phyloP scores from a whole-genome alignment of 1,140 invertebrate species.

The Hypsibius dujardini region DNA sequence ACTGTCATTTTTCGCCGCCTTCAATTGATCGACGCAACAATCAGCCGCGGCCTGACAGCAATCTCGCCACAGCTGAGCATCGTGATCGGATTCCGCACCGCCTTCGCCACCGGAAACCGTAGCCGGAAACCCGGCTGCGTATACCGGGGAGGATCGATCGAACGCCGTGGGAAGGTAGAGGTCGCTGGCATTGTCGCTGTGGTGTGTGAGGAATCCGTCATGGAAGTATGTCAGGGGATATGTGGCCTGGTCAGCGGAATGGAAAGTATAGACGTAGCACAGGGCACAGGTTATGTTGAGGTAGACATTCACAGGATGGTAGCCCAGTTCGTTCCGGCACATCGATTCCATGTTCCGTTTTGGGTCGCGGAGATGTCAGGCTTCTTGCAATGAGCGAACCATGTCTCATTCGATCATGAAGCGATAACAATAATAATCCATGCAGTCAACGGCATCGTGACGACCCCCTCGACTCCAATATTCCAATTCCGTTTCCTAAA shows the following conservation, averaged over 20 bases:
- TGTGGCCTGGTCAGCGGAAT: neutral
- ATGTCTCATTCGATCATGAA: too few relatives aligned
- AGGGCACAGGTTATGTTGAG: neutral
- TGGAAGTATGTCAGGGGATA: neutral
- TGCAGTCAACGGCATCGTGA: too few relatives aligned
- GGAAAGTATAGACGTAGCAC: slow-evolving; percentile 9
- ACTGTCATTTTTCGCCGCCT: neutral
- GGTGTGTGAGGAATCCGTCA: neutral
- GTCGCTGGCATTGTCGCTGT: neutral
- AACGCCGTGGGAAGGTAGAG: neutral
- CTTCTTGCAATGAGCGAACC: too few relatives aligned
- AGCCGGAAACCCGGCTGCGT: neutral
- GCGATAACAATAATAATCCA: too few relatives aligned
- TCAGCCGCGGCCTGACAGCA: slow-evolving; percentile 3
- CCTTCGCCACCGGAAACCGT: neutral
- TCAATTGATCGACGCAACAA: neutral
- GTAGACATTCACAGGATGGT: neutral
- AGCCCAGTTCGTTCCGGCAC: neutral
- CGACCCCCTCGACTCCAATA: too few relatives aligned
- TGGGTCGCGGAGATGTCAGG: too few relatives aligned
- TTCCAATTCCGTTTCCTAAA: too few relatives aligned
- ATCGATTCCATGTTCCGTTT: neutral
- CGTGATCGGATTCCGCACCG: slow-evolving; percentile 1
- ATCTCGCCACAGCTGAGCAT: too few relatives aligned
- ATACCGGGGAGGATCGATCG: neutral